Evolutionary conservation across 2,797 vertebrate genomes (phyloP).

Genomic region (Phylloscopus collybita): DNA sequence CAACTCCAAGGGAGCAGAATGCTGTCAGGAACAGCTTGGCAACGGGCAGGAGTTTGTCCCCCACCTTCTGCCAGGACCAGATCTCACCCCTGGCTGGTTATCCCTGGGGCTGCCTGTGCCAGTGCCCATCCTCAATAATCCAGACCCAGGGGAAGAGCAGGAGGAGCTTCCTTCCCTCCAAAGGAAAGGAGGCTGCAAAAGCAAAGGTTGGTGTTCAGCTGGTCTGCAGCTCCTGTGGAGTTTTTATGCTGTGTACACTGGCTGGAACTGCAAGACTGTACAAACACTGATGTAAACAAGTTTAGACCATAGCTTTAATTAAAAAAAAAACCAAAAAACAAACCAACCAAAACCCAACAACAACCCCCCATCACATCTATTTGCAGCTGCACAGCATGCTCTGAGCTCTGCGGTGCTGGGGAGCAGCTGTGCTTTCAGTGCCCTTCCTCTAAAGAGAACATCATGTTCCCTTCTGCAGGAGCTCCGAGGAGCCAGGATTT

Average conservation of each 20-base stretch:
- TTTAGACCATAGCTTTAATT: not conserved
- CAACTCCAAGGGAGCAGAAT: not conserved
- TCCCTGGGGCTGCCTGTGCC: not conserved
- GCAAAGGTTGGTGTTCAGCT: not conserved
- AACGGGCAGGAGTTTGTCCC: not conserved
- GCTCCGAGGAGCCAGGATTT: not conserved
- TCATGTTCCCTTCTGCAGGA: not conserved
- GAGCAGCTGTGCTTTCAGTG: slow-evolving; percentile 29
- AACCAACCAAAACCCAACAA: not conserved
- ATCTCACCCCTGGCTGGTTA: not conserved
- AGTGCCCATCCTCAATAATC: not conserved
- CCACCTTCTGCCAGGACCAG: not conserved
- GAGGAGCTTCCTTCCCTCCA: not conserved
- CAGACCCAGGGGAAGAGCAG: fast-evolving
- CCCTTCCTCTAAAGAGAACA: slow-evolving; percentile 23
- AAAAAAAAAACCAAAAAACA: not conserved
- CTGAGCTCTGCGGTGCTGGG: not conserved
- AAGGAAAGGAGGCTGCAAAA: not conserved
- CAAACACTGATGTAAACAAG: not conserved
- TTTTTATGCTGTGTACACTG: not conserved
- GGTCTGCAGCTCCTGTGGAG: not conserved
- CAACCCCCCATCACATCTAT: not conserved
- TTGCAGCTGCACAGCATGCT: slow-evolving; percentile 12
- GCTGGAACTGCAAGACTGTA: not conserved
- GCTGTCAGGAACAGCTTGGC: not conserved